Evolutionary conservation across 2,113 vertebrate species (phyloP).

Genomic region (Carettochelys insculpta): DNA sequence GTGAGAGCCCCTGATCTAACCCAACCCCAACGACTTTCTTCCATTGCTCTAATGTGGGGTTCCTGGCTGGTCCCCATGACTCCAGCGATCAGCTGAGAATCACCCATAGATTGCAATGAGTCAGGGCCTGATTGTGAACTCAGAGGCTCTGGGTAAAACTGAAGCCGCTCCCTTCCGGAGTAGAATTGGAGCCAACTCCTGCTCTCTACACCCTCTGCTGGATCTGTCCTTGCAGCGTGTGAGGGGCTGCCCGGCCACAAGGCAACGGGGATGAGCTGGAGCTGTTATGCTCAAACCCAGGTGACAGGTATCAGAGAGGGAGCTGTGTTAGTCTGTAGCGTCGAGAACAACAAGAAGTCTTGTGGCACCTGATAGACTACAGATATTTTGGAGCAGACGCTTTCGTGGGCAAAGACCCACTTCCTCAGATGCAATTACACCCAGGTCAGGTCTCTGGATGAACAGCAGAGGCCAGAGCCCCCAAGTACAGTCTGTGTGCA

Average conservation of each 20-base stretch:
- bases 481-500: neutral
- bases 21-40: neutral
- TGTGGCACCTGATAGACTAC: too few species aligned
- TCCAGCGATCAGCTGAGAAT: neutral
- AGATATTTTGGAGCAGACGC: too few species aligned
- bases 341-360: too few species aligned
- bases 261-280: too few species aligned
- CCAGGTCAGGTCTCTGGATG: neutral
- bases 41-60: neutral
- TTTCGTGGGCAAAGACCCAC: too few species aligned
- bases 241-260: too few species aligned
- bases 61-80: neutral
- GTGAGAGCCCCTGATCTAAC: neutral
- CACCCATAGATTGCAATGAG: neutral
- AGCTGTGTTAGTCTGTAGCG: too few species aligned
- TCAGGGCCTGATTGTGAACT: neutral
- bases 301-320: too few species aligned
- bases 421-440: too few species aligned
- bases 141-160: neutral
- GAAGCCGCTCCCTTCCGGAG: neutral
- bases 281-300: neutral
- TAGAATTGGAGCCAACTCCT: neutral
- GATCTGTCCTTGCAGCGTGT: too few species aligned
- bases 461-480: neutral
- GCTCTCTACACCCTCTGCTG: neutral